Evolutionary conservation across 64 coral and sea anemone genomes (phyloP).

Genomic region (Acropora tenuis): DNA sequence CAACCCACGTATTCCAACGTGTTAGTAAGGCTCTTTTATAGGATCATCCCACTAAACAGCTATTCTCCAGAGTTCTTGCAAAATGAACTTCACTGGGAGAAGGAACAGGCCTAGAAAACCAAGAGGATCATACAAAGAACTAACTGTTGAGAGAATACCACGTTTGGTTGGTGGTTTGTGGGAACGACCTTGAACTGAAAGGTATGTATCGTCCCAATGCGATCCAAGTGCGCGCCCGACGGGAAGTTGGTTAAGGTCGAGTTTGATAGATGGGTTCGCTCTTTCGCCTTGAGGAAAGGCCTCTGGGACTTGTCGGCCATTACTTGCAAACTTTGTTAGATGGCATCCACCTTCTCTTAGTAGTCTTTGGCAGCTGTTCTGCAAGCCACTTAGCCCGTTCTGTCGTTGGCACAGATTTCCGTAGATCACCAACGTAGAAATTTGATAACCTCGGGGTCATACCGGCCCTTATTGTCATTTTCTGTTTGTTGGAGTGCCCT

Average conservation of each 20-base stretch:
- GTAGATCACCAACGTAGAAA: conserved; percentile 49
- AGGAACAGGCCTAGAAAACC: conserved; percentile 46
- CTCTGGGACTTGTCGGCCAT: conserved; percentile 21
- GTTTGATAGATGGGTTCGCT: conserved; percentile 9
- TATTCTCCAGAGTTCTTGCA: conserved; percentile 50
- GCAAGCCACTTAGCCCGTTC: neutral
- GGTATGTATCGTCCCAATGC: conserved; percentile 35
- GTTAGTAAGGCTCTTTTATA: conserved; percentile 11
- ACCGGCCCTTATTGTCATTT: neutral
- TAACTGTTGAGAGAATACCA: conserved; percentile 33
- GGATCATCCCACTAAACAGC: conserved; percentile 38
- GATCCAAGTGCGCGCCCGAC: conserved; percentile 47
- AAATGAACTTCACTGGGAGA: conserved; percentile 19
- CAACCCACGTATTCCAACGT: conserved; percentile 18
- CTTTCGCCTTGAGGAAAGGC: neutral
- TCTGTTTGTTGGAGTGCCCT: neutral
- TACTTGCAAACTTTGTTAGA: conserved; percentile 61
- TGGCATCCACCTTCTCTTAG: conserved; percentile 23
- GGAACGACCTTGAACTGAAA: conserved; percentile 27
- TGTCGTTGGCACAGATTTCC: neutral
- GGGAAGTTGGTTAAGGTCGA: conserved; percentile 39
- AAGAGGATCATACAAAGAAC: conserved; percentile 60
- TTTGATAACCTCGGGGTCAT: neutral
- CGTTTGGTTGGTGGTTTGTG: conserved; percentile 8
- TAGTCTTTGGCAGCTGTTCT: neutral